Evolutionary conservation across 1,140 invertebrate genomes (phyloP).

Genomic region (Brachionus plicatilis): DNA sequence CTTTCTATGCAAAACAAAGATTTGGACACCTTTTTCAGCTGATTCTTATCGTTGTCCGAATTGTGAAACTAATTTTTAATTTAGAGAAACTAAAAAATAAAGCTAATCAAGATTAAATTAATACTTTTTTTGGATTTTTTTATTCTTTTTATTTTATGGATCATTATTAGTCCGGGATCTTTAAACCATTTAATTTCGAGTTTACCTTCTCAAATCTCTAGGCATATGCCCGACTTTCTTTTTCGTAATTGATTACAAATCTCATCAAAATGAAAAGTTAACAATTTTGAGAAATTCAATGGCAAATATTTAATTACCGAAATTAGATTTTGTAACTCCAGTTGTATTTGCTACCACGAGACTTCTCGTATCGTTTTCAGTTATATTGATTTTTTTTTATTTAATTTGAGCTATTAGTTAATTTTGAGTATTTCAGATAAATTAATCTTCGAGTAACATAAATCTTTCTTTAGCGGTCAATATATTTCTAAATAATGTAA

Average conservation of each 20-base stretch:
- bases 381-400: not conserved
- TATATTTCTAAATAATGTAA: not conserved
- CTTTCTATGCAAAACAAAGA: conserved; percentile 64
- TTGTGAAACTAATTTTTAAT: not conserved
- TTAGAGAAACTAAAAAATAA: not conserved
- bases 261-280: not conserved
- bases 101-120: not conserved
- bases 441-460: not conserved
- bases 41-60: not conserved
- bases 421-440: not conserved
- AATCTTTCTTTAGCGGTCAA: not conserved
- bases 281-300: not conserved
- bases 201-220: not conserved
- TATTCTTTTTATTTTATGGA: not conserved
- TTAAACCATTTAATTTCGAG: not conserved
- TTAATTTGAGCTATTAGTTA: not conserved
- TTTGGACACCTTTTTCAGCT: not conserved
- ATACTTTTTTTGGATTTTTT: not conserved
- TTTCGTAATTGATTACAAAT: not conserved
- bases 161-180: not conserved
- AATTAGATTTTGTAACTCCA: not conserved
- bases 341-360: not conserved
- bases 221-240: not conserved
- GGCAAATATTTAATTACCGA: not conserved
- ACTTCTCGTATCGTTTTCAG: not conserved